Percentiles rank a stretch among this genome's conserved stretches.
These are phyloP conservation scores for Sylvilagus floridanus DNA, from an alignment of 2,797 vertebrate species.

Conservation along the genomic window DNA sequence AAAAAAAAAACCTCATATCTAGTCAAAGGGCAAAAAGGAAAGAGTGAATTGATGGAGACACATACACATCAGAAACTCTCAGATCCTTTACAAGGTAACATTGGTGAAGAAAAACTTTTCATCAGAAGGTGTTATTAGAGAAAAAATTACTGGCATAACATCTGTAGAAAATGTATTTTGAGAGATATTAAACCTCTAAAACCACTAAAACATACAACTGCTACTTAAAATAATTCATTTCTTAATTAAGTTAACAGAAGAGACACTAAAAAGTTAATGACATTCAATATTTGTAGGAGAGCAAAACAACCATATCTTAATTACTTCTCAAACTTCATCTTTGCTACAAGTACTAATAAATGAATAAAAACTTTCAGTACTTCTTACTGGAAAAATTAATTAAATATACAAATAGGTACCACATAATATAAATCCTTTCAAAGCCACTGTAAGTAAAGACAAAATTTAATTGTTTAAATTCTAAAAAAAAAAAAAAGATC, in stretches of 20 bases:
- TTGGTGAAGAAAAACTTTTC: background rate
- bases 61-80: background rate
- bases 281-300: constrained; percentile 77
- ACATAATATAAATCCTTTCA: constrained; percentile 74
- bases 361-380: constrained; percentile 71
- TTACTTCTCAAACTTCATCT: constrained; percentile 79
- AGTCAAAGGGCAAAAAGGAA: background rate
- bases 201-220: constrained; percentile 68
- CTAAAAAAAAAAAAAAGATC: constrained; percentile 69
- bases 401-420: constrained; percentile 76
- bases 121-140: background rate
- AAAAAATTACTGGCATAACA: background rate
- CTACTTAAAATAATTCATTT: constrained; percentile 73
- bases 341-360: constrained; percentile 75
- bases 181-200: constrained; percentile 45
- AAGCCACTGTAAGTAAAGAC: constrained; percentile 70
- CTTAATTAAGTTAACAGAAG: constrained; percentile 77
- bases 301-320: constrained; percentile 66
- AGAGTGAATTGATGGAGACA: background rate
- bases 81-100: background rate
- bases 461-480: constrained; percentile 67
- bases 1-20: background rate
- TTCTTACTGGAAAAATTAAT: constrained; percentile 79
- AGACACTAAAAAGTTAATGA: constrained; percentile 76
- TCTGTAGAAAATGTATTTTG: constrained; percentile 31